Evolutionary conservation across 2,888 invertebrate species (phyloP), one percentile per base, ranked within the genome.

Genomic region (Silvanus unidentatus): DNA sequence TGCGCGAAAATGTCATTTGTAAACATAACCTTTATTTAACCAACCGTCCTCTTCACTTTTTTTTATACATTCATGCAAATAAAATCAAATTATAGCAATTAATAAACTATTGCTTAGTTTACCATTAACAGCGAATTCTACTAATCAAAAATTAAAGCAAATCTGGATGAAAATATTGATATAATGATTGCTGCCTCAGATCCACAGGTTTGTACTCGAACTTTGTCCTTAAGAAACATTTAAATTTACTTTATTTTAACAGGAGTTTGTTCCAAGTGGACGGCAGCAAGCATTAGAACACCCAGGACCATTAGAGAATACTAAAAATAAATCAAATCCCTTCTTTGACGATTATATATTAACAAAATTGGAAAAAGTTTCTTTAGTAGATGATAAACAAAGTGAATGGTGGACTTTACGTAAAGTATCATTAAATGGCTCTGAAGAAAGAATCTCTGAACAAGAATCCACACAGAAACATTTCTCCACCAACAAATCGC

Each of bases 211-310:
- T 15, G 6, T n/a, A 15, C n/a, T 32, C 32, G 10, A n/a, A 32
- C 32, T 12, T 8, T 32, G 12, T 8, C 3, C 13, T 14, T 8
- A 13, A 37, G 12, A 14, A 15, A 37, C 4, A 37, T 37, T 5
- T 37, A 15, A 12, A 5, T 32, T 5, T 32, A 5, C 3, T 32
- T 12, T 6, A 6, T 40, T 44, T 48, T 49, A 56, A 43, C 62
- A 89, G 88, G 90, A 89, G 80, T 92, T 87, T 76, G 79, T 86
- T 77, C 91, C 91, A 65, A 86, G 86, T 75, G 91, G 91, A 69
- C 83, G 90, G 73, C 82, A 84, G 75, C 86, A 86, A 74, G 75
- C 86, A 68, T 75, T 77, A 45, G 80, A 79, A 59, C 90, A 90
- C 71, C 89, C 89, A 11, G 85, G 86, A 42, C 82, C 83, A 53